Base-by-base conservation (phyloP, 2,113 vertebrate genomes). In the Atractosteus spatula region DNA sequence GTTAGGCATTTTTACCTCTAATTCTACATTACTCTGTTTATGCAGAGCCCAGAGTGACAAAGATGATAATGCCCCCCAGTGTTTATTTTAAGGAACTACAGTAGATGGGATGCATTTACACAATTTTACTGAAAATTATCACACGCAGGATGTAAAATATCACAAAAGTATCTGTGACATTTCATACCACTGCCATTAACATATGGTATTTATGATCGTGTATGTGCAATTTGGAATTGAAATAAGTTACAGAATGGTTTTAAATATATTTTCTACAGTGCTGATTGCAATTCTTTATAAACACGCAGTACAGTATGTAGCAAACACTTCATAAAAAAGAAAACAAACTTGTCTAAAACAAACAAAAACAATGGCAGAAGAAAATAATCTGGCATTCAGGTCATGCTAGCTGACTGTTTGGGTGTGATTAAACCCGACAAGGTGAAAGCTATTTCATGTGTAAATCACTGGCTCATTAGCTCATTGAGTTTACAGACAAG, bases 371-470 rank as follows among this genome's bases (percentile, higher is more conserved):
- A 69, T 68, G 72, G 62, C 71, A 75, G 66, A 66, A 17, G 42
- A 54, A 69, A 69, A 66, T 59, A 16, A 67, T 71, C 82, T 81
- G 59, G 78, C 69, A 72, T 80, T 79, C 66, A 71, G 41, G 29
- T 74, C 74, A 80, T 71, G 67, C 65, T 61, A 77, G 66, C 66
- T 75, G 59, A 51, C 17, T 62, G 47, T 66, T 44, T 44, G 41
- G 63, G 72, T 14, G 45, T 75, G 66, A 86, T 85, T 69, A 69
- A 74, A 83, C 74, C 41, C 68, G 76, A 78, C 74, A 71, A 56
- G 47, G 73, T 66, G 68, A 77, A 71, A 72, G 62, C 70, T 81
- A 65, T 63, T 71, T 11, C 0, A 12, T 68, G 14, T 69, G 7
- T 55, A 72, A 70, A 56, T 69, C 66, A 65, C 70, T 68, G 65